phyloP scores from a whole-genome alignment of 2,888 invertebrate species.

The Rosalia funebris region DNA sequence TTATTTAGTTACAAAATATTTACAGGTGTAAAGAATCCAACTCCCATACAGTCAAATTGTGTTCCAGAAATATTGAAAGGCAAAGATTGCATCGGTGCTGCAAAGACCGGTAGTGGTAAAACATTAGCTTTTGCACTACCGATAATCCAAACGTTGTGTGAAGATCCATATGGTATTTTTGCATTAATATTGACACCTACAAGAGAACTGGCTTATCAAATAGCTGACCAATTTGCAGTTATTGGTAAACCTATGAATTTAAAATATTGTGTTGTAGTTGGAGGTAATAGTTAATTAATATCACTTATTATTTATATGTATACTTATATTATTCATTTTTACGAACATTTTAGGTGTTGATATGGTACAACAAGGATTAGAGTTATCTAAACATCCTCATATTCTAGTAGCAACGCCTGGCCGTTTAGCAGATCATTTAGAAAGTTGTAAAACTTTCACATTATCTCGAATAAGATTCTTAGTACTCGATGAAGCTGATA shows the following conservation, averaged over 20 bases:
- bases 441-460: conserved; percentile 85
- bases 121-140: conserved; percentile 97
- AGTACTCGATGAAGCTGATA: conserved; percentile 97
- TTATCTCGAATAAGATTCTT: conserved; percentile 84
- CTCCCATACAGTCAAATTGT: conserved; percentile 84
- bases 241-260: conserved; percentile 90
- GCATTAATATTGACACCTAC: conserved; percentile 95
- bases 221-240: conserved; percentile 93
- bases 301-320: background rate
- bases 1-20: conserved; percentile 19
- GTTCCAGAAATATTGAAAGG: conserved; percentile 82
- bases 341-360: conserved; percentile 81
- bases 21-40: conserved; percentile 79
- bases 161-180: conserved; percentile 96
- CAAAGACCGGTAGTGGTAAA: conserved; percentile 98
- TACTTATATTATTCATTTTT: background rate
- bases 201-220: conserved; percentile 90
- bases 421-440: conserved; percentile 90
- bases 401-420: conserved; percentile 98
- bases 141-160: conserved; percentile 88
- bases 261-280: conserved; percentile 88
- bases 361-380: conserved; percentile 87
- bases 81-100: conserved; percentile 92
- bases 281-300: conserved; percentile 65
- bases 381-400: conserved; percentile 87